phyloP scores from a whole-genome alignment of 2,888 invertebrate species.

The Epicampocera succincta region DNA sequence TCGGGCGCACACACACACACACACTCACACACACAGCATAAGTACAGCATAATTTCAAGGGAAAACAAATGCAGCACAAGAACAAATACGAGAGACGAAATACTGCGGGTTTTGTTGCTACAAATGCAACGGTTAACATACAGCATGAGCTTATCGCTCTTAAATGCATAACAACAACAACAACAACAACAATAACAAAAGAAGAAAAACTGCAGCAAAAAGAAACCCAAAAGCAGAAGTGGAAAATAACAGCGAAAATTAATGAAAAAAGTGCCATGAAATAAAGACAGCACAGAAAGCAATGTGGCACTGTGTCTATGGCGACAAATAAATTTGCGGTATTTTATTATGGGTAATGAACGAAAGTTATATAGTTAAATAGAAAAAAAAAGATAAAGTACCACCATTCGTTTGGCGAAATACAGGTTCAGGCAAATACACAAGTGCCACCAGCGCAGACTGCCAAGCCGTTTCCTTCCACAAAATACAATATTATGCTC shows the following conservation, averaged over 20 bases:
- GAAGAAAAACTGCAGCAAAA: not conserved
- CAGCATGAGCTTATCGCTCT: conserved; percentile 46
- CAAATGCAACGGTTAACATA: conserved; percentile 36
- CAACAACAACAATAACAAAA: not conserved
- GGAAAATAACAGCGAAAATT: conserved; percentile 24
- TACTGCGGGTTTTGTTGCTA: conserved; percentile 1
- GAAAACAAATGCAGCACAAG: conserved; percentile 11
- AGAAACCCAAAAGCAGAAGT: not conserved
- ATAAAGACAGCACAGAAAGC: conserved; percentile 9
- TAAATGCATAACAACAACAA: not conserved
- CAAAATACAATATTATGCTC: not conserved
- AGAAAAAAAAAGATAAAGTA: no score
- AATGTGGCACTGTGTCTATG: conserved; percentile 45
- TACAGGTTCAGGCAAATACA: not conserved
- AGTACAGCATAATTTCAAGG: not conserved
- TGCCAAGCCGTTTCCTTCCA: no score
- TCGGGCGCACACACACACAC: not conserved
- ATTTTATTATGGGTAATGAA: conserved; percentile 45
- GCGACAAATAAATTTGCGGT: conserved; percentile 59
- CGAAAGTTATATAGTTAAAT: conserved; percentile 12
- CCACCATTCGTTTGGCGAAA: not conserved
- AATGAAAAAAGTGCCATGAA: not conserved
- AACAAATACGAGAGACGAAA: conserved; percentile 8
- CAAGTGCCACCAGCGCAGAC: no score
- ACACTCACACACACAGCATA: no score